Percentiles rank a stretch among this genome's conserved stretches.
phyloP scores from a whole-genome alignment of 2,888 invertebrate species.

The Anorthoa munda region DNA sequence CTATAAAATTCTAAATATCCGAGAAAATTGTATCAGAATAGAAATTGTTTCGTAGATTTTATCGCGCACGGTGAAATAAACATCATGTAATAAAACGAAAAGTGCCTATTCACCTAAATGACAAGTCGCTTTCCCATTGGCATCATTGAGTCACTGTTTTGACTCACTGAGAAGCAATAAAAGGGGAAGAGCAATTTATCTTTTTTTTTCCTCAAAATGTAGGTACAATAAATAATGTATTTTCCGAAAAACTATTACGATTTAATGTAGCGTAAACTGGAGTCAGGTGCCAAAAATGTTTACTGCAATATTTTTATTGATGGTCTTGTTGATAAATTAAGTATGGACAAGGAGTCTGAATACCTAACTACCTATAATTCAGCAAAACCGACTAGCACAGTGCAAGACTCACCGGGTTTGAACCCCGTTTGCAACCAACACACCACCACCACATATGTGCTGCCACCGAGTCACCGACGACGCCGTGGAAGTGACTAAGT shows the following conservation, averaged over 20 bases:
- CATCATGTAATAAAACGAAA: slow-evolving; percentile 33
- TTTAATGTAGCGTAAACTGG: slow-evolving; percentile 15
- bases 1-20: slow-evolving; percentile 22
- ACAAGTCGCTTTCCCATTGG: slow-evolving; percentile 21
- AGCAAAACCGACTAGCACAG: neutral
- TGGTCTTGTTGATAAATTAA: neutral
- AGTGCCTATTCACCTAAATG: slow-evolving; percentile 19
- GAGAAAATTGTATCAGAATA: slow-evolving; percentile 14
- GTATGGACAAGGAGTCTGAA: neutral
- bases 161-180: slow-evolving; percentile 33
- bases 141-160: slow-evolving; percentile 49
- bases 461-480: too few relatives aligned
- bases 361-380: neutral
- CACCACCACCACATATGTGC: too few relatives aligned
- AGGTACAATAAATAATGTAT: slow-evolving; percentile 15
- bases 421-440: too few relatives aligned
- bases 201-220: slow-evolving; percentile 24
- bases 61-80: slow-evolving; percentile 14
- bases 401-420: too few relatives aligned
- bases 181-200: slow-evolving; percentile 23
- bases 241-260: slow-evolving; percentile 28
- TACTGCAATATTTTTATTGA: neutral
- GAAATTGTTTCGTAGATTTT: slow-evolving; percentile 24
- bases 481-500: too few relatives aligned
- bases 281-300: slow-evolving; percentile 26